A percentile compares a stretch with the other conserved stretches of the same genome.
Conservation (phyloP, 2,888 invertebrate species). For the Lithophane leautieri region DNA sequence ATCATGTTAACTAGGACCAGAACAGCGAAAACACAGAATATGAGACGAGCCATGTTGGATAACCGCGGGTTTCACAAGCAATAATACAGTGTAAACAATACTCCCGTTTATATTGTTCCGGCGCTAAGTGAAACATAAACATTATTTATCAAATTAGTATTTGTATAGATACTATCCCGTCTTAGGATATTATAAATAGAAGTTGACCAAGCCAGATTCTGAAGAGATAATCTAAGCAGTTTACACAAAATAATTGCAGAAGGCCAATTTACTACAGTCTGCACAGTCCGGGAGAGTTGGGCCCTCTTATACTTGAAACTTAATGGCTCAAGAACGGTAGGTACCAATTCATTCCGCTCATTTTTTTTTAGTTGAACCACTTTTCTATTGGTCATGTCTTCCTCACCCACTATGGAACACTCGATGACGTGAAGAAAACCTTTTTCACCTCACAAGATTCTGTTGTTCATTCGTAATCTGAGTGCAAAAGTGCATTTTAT, state of each 20-base stretch:
- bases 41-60: slow-evolving; percentile 34
- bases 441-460: no score
- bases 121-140: background rate
- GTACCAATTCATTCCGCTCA: background rate
- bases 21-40: slow-evolving; percentile 3
- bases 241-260: background rate
- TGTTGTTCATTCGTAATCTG: no score
- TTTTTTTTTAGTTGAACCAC: background rate
- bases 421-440: no score
- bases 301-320: background rate
- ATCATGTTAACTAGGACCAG: slow-evolving; percentile 15
- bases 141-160: background rate
- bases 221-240: background rate
- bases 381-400: no score
- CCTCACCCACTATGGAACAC: background rate
- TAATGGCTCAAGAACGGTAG: background rate
- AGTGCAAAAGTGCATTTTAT: no score
- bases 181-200: background rate
- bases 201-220: background rate
- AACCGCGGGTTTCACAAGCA: background rate
- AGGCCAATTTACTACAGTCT: no score
- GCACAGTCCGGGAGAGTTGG: background rate
- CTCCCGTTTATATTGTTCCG: slow-evolving; percentile 2
- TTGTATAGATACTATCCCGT: background rate
- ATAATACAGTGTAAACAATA: slow-evolving; percentile 1